These are phyloP conservation scores for Coreius guichenoti DNA, from an alignment of 2,797 vertebrate species.

Conservation along the genomic window DNA sequence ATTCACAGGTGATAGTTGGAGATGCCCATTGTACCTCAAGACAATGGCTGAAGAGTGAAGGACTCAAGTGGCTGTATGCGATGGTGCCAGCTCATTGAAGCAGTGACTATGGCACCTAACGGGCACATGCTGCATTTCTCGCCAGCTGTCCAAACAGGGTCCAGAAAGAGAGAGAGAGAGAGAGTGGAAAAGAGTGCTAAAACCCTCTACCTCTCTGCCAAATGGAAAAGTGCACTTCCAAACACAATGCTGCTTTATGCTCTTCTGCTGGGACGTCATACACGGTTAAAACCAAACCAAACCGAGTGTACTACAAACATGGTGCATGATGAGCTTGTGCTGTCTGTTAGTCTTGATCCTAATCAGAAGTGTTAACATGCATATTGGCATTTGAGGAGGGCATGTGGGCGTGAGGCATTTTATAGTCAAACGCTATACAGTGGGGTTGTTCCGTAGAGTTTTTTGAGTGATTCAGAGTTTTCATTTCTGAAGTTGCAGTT, in stretches of 20 bases:
- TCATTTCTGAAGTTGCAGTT: background rate
- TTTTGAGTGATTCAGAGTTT: constrained; percentile 5
- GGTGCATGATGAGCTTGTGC: constrained; percentile 1
- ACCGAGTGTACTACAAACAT: background rate
- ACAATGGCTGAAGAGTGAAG: constrained; percentile 9
- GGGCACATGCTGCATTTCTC: constrained; percentile 40
- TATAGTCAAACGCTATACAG: constrained; percentile 26
- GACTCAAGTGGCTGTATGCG: constrained; percentile 9
- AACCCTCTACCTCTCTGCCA: constrained; percentile 63
- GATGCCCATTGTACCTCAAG: constrained; percentile 5
- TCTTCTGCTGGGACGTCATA: constrained; percentile 52
- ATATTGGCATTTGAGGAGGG: constrained; percentile 69
- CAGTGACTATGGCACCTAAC: constrained; percentile 29
- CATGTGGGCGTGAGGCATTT: constrained; percentile 46
- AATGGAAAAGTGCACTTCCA: constrained; percentile 61
- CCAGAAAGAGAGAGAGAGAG: constrained; percentile 58
- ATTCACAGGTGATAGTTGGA: background rate
- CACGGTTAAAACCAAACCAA: constrained; percentile 22
- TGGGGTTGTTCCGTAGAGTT: constrained; percentile 32
- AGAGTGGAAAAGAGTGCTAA: constrained; percentile 70
- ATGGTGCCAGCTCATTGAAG: constrained; percentile 66
- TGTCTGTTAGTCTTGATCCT: constrained; percentile 55
- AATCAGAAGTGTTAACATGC: constrained; percentile 70
- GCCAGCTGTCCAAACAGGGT: constrained; percentile 80
- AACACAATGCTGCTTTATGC: constrained; percentile 67